Conservation (phyloP, 2,797 vertebrate species). For the Lates japonicus region DNA sequence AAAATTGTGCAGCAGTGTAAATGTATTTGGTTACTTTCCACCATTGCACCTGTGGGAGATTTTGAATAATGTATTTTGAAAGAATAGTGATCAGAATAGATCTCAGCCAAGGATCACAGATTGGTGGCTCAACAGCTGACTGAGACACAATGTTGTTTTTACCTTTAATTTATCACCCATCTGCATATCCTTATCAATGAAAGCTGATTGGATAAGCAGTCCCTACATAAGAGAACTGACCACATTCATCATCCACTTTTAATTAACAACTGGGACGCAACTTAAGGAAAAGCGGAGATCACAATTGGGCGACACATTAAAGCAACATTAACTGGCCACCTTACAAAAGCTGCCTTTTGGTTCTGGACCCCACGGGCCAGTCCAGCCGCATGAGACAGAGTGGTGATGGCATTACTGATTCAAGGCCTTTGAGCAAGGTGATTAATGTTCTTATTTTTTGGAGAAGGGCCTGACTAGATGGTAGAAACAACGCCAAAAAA, state of each 20-base stretch:
- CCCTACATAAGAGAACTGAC: not conserved
- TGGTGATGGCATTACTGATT: conserved; percentile 32
- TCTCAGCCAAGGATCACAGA: not conserved
- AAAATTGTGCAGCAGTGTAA: not conserved
- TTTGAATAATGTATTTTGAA: conserved; percentile 7
- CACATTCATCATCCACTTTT: conserved; percentile 23
- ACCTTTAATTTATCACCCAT: conserved; percentile 2
- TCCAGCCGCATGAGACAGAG: conserved; percentile 14
- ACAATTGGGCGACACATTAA: conserved; percentile 25
- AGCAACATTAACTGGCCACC: conserved; percentile 27
- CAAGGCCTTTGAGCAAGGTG: conserved; percentile 27
- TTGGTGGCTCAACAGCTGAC: conserved; percentile 2
- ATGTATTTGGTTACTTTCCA: conserved; percentile 6
- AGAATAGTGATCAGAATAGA: not conserved
- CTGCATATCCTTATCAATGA: conserved; percentile 3
- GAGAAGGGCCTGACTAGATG: conserved; percentile 20
- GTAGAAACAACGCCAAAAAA: conserved; percentile 35
- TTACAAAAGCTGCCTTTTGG: conserved; percentile 38
- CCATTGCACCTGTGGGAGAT: not conserved
- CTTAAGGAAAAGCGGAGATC: conserved; percentile 16
- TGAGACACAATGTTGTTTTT: conserved; percentile 3
- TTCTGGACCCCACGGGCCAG: conserved; percentile 16
- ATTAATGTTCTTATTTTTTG: conserved; percentile 29
- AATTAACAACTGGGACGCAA: conserved; percentile 18
- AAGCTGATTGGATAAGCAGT: conserved; percentile 13